These are phyloP conservation scores for Calameuta idolon DNA, from an alignment of 2,888 invertebrate genomes.

Conservation along the genomic window DNA sequence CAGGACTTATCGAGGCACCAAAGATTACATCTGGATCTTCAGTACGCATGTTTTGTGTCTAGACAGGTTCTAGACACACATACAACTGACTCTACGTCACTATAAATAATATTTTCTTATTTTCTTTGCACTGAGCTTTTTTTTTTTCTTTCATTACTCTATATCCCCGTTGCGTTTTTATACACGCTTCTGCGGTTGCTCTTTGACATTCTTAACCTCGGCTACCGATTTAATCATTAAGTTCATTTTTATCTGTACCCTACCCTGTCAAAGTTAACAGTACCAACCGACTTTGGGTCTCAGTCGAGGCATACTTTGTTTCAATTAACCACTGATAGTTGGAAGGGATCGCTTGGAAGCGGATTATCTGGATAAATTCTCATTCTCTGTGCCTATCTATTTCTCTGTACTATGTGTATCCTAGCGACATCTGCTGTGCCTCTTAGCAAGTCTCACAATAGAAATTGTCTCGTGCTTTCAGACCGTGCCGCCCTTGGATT, in stretches of 20 bases:
- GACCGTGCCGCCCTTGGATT: conserved; percentile 86
- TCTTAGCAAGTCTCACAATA: neutral
- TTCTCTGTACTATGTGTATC: neutral
- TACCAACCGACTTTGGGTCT: neutral
- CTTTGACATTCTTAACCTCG: neutral
- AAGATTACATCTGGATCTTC: conserved; percentile 55
- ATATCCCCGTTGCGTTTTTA: neutral
- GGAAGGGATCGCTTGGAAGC: neutral
- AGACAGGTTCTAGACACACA: conserved; percentile 34
- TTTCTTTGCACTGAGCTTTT: neutral
- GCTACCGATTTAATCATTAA: neutral
- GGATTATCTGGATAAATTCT: neutral
- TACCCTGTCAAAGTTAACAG: neutral
- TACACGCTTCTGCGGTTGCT: neutral
- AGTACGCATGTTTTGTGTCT: conserved; percentile 64
- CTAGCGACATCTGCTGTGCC: neutral
- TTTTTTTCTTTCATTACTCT: neutral
- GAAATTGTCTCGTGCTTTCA: conserved; percentile 59
- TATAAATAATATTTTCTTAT: neutral
- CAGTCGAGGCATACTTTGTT: neutral
- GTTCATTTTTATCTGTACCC: neutral
- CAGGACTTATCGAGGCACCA: conserved; percentile 53
- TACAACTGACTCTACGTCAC: neutral
- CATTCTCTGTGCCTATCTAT: neutral
- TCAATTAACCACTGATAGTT: neutral